These are phyloP conservation scores for Ennomos fuscantarius DNA, from an alignment of 2,888 invertebrate genomes.

Conservation along the genomic window DNA sequence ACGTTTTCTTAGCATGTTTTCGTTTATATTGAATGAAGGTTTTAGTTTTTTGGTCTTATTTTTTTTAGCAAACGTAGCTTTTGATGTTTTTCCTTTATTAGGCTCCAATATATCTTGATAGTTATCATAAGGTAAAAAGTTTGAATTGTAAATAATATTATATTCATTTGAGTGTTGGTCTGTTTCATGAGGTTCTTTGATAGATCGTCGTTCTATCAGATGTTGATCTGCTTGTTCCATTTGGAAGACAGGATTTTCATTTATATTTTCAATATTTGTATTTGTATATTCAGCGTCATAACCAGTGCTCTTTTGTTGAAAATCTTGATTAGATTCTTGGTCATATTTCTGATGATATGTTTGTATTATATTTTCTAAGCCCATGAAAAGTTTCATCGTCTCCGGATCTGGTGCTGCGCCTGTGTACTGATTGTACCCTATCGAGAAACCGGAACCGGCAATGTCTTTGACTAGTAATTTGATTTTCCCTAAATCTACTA, in stretches of 20 bases:
- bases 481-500: conserved; percentile 57
- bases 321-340: conserved; percentile 10
- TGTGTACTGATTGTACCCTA: conserved; percentile 72
- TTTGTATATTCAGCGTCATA: conserved; percentile 14
- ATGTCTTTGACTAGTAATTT: conserved; percentile 69
- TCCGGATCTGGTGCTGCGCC: conserved; percentile 70
- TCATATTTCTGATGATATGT: conserved; percentile 64
- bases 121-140: conserved; percentile 50
- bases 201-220: conserved; percentile 47
- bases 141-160: conserved; percentile 49
- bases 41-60: conserved; percentile 3
- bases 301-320: neutral
- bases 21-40: conserved; percentile 45
- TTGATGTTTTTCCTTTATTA: conserved; percentile 28
- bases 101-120: conserved; percentile 55
- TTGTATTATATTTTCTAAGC: conserved; percentile 65
- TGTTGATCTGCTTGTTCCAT: conserved; percentile 41
- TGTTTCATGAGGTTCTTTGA: conserved; percentile 33
- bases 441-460: conserved; percentile 69
- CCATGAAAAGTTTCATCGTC: conserved; percentile 66
- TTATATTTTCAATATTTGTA: conserved; percentile 3
- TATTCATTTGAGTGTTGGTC: conserved; percentile 62
- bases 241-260: conserved; percentile 30
- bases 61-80: conserved; percentile 11
- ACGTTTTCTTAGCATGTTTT: conserved; percentile 54